Evolutionary conservation across 2,113 vertebrate species (phyloP).

Genomic region (Megaceryle maxima): DNA sequence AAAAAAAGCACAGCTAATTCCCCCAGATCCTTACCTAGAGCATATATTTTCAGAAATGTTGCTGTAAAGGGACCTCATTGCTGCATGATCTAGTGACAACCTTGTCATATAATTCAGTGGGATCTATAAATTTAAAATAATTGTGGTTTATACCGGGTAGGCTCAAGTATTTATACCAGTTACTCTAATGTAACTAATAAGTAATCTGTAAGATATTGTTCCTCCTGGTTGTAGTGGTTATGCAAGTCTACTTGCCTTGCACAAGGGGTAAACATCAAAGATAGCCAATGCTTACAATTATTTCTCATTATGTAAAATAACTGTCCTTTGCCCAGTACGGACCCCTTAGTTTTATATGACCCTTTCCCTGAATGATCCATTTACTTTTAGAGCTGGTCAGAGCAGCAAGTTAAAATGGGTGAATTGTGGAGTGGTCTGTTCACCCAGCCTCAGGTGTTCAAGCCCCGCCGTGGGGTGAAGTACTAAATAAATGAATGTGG

Average conservation of each 20-base stretch:
- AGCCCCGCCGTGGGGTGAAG: not conserved
- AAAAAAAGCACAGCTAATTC: not conserved
- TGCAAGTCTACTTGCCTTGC: not conserved
- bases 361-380: not conserved
- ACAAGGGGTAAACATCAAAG: not conserved
- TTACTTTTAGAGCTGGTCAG: not conserved
- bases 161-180: not conserved
- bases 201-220: not conserved
- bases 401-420: not conserved
- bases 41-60: rapidly evolving
- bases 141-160: not conserved
- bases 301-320: not conserved
- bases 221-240: not conserved
- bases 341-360: not conserved
- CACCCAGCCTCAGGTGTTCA: not conserved
- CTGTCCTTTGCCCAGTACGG: not conserved
- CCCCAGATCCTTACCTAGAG: rapidly evolving
- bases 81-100: not conserved
- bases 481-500: not conserved
- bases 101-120: not conserved
- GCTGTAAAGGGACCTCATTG: not conserved
- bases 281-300: not conserved
- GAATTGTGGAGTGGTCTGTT: not conserved
- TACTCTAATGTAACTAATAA: not conserved
- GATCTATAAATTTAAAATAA: not conserved